These are phyloP conservation scores for Erythrolamprus reginae DNA, from an alignment of 2,113 vertebrate genomes.

Conservation along the genomic window DNA sequence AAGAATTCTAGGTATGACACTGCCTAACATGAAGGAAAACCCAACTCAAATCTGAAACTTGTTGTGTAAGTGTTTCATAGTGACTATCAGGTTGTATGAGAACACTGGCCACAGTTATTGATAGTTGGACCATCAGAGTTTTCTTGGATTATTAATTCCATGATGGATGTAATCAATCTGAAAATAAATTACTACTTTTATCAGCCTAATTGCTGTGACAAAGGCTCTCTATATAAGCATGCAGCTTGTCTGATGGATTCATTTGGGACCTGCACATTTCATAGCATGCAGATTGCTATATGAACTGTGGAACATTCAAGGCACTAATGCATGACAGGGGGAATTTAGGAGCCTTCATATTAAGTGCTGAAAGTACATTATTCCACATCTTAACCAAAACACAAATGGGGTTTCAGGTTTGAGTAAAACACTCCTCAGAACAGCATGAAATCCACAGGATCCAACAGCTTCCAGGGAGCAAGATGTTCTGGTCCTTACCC, in stretches of 20 bases:
- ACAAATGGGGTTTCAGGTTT: background rate
- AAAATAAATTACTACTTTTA: background rate
- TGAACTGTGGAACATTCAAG: background rate
- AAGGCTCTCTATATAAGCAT: background rate
- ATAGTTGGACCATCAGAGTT: background rate
- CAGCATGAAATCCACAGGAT: background rate
- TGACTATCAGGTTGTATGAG: background rate
- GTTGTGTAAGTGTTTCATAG: background rate
- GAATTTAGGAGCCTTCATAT: background rate
- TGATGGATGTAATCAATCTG: background rate
- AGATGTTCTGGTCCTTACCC: background rate
- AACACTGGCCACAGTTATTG: background rate
- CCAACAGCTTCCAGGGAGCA: background rate
- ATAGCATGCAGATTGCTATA: background rate
- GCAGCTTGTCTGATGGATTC: background rate
- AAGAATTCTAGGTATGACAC: background rate
- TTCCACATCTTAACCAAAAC: background rate
- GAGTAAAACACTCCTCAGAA: background rate
- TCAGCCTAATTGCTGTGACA: background rate
- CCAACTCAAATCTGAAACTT: background rate
- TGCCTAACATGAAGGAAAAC: background rate
- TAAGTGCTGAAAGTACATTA: background rate
- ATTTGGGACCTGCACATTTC: background rate
- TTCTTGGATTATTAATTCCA: background rate
- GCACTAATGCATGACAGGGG: background rate